Conservation (phyloP, 2,888 invertebrate species). For the Julus scanicus region DNA sequence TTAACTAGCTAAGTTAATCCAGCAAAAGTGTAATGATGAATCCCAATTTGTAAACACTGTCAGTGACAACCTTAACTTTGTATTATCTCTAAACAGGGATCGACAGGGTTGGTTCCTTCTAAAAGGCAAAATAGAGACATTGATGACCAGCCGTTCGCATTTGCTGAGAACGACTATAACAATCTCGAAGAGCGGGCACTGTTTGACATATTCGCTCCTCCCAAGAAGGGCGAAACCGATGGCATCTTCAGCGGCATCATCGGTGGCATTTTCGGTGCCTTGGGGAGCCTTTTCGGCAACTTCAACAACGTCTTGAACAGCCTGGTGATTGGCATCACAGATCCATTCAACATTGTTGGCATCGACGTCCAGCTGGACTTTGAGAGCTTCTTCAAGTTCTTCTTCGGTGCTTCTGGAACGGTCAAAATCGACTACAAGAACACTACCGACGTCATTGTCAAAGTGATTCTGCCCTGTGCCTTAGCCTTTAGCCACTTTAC, state of each 20-base stretch:
- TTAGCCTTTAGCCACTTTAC: not conserved
- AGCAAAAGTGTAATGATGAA: too few species aligned
- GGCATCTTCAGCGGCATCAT: not conserved
- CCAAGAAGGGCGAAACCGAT: too few species aligned
- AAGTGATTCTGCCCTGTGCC: not conserved
- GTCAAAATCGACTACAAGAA: not conserved
- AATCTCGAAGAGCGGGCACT: not conserved
- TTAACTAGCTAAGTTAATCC: too few species aligned
- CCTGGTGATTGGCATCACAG: not conserved
- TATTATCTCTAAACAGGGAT: not conserved
- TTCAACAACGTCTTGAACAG: not conserved
- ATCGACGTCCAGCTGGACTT: not conserved
- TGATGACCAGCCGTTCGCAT: not conserved
- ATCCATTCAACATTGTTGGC: not conserved
- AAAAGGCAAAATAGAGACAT: not conserved
- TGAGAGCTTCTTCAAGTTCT: not conserved
- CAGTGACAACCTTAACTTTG: too few species aligned
- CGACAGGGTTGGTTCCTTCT: not conserved
- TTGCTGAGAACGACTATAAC: too few species aligned
- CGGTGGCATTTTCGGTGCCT: not conserved
- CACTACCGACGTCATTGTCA: not conserved
- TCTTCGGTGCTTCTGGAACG: not conserved
- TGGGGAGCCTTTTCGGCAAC: not conserved
- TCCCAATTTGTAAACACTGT: too few species aligned
- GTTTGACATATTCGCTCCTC: not conserved